Base-by-base conservation (phyloP, 2,888 invertebrate genomes). In the Hanleya hanleyi region DNA sequence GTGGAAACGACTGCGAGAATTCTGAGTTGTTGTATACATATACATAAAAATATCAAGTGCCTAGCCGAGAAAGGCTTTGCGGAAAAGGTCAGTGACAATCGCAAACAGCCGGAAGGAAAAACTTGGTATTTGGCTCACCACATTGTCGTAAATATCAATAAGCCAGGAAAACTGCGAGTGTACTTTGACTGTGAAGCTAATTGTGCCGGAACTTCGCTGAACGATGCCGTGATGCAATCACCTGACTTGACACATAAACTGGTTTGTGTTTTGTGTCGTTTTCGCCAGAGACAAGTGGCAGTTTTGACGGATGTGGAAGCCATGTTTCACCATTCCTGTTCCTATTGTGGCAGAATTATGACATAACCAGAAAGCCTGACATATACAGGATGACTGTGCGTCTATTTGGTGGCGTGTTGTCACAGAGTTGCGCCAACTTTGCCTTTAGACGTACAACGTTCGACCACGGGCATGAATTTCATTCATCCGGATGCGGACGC, bases 311-410 rank as follows among this genome's bases (percentile, higher is more conserved):
- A 78, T 29, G 71, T 78, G n/a, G n/a, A n/a, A n/a, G 41, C 41
- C 7, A 76, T 77, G 77, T 77, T 73, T 38, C 68, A 71, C 29
- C 75, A 41, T 57, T 70, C 1, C 32, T 70, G 26, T 76, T 57
- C 32, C 57, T 75, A 9, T 75, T 69, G 75, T 70, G 65, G 65
- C 29, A 35, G 22, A 57, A 69, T 22, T 26, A 36, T 2, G 35
- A 57, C 22, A 61, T 32, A 15, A 29, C 12, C n/a, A 35, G 22
- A 18, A 5, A 51, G 6, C 29, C 47, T 6, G 50, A 68, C 47
- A 65, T 62, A 18, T 69, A 36, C 35, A 47, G 22, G 9, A 35
- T 35, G 26, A 33, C 41, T 12, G 47, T 41, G 47, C 37, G 36
- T 35, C 3, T 57, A 4, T 57, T 57, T 26, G 57, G 57, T 4